Evolutionary conservation across 2,797 vertebrate genomes (phyloP).

Genomic region (Rhabdomys pumilio): DNA sequence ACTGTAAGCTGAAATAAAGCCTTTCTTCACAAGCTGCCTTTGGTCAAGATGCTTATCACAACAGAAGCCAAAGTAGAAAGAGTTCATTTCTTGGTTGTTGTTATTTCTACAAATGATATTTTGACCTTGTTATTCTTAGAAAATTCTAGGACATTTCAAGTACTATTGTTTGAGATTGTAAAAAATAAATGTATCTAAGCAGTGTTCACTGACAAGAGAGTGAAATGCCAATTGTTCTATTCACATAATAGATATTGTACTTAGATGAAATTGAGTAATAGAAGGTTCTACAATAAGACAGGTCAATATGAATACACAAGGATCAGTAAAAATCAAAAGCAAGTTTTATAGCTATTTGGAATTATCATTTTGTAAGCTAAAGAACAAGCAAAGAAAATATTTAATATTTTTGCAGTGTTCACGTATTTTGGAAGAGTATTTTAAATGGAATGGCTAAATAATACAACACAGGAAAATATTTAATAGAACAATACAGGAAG

Average conservation of each 20-base stretch:
- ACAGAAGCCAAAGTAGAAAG: neutral
- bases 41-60: neutral
- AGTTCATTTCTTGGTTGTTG: neutral
- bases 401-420: neutral
- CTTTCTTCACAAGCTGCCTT: neutral
- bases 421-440: neutral
- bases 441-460: neutral
- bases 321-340: neutral
- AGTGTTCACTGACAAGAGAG: neutral
- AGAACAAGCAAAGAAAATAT: constrained; percentile 23
- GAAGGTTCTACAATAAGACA: neutral
- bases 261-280: neutral
- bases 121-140: neutral
- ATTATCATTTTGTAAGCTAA: constrained; percentile 23
- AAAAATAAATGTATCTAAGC: neutral
- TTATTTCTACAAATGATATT: neutral
- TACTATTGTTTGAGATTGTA: constrained; percentile 51
- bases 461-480: neutral
- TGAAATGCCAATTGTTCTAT: constrained; percentile 37
- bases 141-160: neutral
- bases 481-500: neutral
- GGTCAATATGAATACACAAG: neutral
- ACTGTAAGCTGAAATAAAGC: neutral
- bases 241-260: neutral
- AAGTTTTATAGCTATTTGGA: neutral